Evolutionary conservation across 2,797 vertebrate species (phyloP), one percentile per base, ranked within the genome.

Genomic region (Sebastes umbrosus): DNA sequence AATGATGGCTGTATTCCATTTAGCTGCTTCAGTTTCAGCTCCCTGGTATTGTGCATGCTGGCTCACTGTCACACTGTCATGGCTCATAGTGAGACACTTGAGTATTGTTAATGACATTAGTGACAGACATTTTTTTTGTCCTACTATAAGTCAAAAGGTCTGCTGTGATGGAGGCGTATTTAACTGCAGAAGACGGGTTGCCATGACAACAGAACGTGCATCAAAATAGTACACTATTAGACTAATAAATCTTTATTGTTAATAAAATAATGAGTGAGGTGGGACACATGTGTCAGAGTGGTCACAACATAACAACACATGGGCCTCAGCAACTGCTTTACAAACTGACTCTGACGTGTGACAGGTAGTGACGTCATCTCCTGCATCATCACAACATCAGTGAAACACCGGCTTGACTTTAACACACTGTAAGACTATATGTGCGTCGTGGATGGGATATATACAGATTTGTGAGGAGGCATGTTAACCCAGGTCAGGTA

Each of bases 201-300:
- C 8, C 34, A 27, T 3, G 20, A 62, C 46, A 77, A 86, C 34
- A 67, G 20, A 77, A 32, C 65, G 70, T 75, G n/a, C 68, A 80
- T 75, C 3, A 32, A 81, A 62, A 80, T 29, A 82, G 27, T 60
- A 27, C 27, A 80, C 29, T 73, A 25, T 67, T 71, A 78, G 75
- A 87, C 60, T 86, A 87, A 86, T 87, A 89, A 13, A 67, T 84
- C 27, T 95, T 94, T 93, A 94, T 95, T 95, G 31, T 93, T 94
- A 94, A 92, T 94, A 95, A 94, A 95, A 94, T 89, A 88, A 88
- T 68, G 50, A 82, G 77, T 82, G 81, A 88, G 81, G 79, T 90
- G 74, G 80, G 72, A 80, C 75, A 90, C 76, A 87, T 82, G 84
- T 87, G 78, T 90, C 84, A 86, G 81, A 91, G 85, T 86, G 88